A percentile compares a stretch with the other conserved stretches of the same genome.
These are phyloP conservation scores for Lichenostomus cassidix DNA, from an alignment of 2,113 vertebrate genomes.

Conservation along the genomic window DNA sequence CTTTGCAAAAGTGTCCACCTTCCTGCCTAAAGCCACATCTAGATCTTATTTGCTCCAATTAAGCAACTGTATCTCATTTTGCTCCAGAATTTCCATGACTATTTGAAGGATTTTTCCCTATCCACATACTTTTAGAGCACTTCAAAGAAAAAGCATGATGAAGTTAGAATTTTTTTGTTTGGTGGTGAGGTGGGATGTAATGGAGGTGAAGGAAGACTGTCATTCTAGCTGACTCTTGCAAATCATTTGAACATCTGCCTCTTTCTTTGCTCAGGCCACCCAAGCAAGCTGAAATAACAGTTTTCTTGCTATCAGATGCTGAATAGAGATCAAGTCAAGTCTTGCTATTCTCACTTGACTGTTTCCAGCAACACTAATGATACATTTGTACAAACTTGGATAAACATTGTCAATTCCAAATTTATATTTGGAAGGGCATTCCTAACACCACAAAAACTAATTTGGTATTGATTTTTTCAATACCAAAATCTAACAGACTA, in stretches of 20 bases:
- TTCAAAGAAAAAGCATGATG: neutral
- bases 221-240: neutral
- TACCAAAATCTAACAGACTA: neutral
- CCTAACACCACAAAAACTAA: neutral
- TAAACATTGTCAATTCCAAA: neutral
- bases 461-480: neutral
- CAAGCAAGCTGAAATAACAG: neutral
- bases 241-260: neutral
- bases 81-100: neutral
- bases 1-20: neutral
- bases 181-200: neutral
- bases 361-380: neutral
- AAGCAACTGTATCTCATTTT: neutral
- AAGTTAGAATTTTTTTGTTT: neutral
- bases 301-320: neutral
- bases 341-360: neutral
- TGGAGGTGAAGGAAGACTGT: neutral
- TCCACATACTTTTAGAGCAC: neutral
- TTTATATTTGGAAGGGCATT: neutral
- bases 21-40: neutral
- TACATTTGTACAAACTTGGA: neutral
- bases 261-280: neutral
- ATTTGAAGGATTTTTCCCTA: neutral
- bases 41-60: neutral
- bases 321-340: neutral